phyloP scores from a whole-genome alignment of 2,797 vertebrate genomes.

The Pelobates cultripes region DNA sequence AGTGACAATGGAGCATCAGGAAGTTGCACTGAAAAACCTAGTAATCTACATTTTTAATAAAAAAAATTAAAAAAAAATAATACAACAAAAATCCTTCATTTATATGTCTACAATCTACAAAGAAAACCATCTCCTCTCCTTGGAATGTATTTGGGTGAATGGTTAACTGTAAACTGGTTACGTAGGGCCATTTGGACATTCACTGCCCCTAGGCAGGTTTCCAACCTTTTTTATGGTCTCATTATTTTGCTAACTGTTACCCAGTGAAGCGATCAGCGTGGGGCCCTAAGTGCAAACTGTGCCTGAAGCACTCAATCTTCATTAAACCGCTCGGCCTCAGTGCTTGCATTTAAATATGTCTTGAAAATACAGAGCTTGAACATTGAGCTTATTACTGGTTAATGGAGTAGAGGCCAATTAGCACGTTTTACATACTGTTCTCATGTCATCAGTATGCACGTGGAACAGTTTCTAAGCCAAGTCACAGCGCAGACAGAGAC shows the following conservation, averaged over 20 bases:
- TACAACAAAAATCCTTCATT: too few relatives aligned
- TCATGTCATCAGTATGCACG: not conserved
- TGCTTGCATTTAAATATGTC: not conserved
- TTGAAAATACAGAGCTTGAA: not conserved
- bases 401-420: conserved; percentile 7
- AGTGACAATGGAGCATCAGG: too few relatives aligned
- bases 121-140: too few relatives aligned
- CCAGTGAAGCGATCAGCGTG: conserved; percentile 2
- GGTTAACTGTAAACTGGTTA: not conserved
- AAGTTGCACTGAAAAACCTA: too few relatives aligned
- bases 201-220: conserved; percentile 15
- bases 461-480: not conserved
- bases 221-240: conserved; percentile 8
- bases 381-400: not conserved
- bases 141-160: too few relatives aligned
- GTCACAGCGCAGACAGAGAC: not conserved
- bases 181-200: not conserved
- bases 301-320: conserved; percentile 18
- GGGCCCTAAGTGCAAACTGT: too few relatives aligned
- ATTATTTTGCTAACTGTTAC: conserved; percentile 11
- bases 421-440: not conserved
- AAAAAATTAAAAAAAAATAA: too few relatives aligned
- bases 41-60: too few relatives aligned
- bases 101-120: too few relatives aligned
- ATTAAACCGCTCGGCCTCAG: not conserved